Base-by-base conservation (phyloP, 1,140 invertebrate species). In the Lucilia cuprina region DNA sequence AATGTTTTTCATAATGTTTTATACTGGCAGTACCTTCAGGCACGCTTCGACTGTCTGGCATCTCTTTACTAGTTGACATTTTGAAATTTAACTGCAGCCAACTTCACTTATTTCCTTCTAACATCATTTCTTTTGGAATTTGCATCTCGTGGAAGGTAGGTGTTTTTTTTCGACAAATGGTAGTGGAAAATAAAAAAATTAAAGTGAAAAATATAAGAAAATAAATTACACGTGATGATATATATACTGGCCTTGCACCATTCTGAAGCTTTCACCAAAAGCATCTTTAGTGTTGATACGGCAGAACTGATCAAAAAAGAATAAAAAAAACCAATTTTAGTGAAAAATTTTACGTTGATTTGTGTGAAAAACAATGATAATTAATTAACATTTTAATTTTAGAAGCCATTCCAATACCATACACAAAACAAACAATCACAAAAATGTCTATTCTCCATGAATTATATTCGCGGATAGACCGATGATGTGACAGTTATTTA, bases 401-500 rank as follows among this genome's bases (percentile, higher is more conserved):
- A 41, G 34, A 41, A n/a, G 25, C 25, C 34, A 75, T 41, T 41
- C 41, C 41, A 41, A 41, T 41, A 41, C 41, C 41, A 41, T 41
- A 10, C 41, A 41, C 41, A 41, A 30, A 77, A 30, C 35, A 77
- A 78, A 78, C 47, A 30, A 30, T n/a, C 34, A 41, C 47, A 78
- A 17, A 41, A 41, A 49, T 78, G 75, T 49, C 47, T 41, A 41
- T 49, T 41, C 34, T 41, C 19, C 35, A 78, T 78, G 34, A 49
- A 78, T 78, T 49, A 49, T 49, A 41, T 41, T 82, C 47, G 65
- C 47, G n/a, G 91, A 91, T 92, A 93, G 93, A 93, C 93, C 93
- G 91, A 93, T 94, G 93, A 94, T 93, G 93, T 93, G 93, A 93
- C 93, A 92, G 92, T 93, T 92, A 93, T 93, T 92, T 49, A 85